Evolutionary conservation across 2,888 invertebrate genomes (phyloP).

Genomic region (Neria commutata): DNA sequence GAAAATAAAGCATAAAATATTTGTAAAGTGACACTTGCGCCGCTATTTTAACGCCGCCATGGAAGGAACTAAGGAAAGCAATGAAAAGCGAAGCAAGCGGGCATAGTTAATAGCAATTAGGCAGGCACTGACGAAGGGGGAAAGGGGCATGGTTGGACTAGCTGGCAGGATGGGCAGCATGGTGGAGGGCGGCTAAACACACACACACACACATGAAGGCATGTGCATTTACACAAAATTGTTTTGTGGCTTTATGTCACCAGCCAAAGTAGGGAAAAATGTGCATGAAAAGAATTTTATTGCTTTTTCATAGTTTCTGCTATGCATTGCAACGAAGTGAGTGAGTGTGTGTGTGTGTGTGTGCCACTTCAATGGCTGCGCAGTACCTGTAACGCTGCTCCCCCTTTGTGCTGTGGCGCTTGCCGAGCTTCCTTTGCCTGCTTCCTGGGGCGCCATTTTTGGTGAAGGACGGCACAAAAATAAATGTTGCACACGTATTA

Average conservation of each 20-base stretch:
- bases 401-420: not conserved
- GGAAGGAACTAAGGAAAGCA: no score
- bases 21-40: not conserved
- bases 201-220: no score
- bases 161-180: no score
- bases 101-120: slow-evolving; percentile 36
- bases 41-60: not conserved
- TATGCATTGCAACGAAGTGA: slow-evolving; percentile 11
- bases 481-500: slow-evolving; percentile 36
- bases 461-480: no score
- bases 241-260: not conserved
- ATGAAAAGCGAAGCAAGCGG: no score
- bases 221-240: no score
- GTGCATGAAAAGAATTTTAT: slow-evolving; percentile 46
- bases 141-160: not conserved
- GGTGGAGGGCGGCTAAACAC: no score
- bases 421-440: not conserved
- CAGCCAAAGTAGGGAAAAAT: no score
- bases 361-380: not conserved
- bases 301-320: slow-evolving; percentile 39
- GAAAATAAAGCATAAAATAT: slow-evolving; percentile 3
- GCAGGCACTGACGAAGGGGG: slow-evolving; percentile 12
- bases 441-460: not conserved
- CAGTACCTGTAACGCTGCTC: not conserved
- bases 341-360: not conserved